Percentiles rank a stretch among this genome's conserved stretches.
Conservation (phyloP, 2,888 invertebrate genomes). For the Hipparchia sbordonii region DNA sequence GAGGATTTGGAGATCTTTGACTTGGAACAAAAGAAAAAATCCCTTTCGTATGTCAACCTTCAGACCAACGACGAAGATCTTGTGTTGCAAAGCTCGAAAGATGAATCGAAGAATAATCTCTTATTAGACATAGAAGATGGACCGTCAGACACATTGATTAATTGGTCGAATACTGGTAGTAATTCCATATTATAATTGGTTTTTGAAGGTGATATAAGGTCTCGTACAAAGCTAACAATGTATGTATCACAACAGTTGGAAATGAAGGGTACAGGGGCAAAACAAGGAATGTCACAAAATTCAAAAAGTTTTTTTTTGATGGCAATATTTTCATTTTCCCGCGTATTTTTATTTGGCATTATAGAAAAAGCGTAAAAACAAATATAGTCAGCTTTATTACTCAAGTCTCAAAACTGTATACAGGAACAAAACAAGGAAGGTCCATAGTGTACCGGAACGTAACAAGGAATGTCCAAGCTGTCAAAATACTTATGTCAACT, state of each 20-base stretch:
- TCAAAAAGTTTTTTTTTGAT: too few relatives aligned
- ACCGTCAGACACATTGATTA: slow-evolving; percentile 65
- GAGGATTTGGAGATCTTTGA: slow-evolving; percentile 79
- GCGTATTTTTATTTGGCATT: too few relatives aligned
- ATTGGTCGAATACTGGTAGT: slow-evolving; percentile 70
- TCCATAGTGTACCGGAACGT: too few relatives aligned
- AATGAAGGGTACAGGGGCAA: not conserved
- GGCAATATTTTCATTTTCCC: too few relatives aligned
- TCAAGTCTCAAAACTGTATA: too few relatives aligned
- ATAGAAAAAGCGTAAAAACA: too few relatives aligned
- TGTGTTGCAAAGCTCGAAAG: slow-evolving; percentile 54
- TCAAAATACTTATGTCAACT: too few relatives aligned
- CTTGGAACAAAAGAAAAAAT: slow-evolving; percentile 73
- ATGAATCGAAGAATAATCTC: slow-evolving; percentile 60
- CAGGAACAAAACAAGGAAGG: too few relatives aligned
- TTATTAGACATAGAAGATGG: slow-evolving; percentile 73
- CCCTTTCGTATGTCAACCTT: slow-evolving; percentile 72
- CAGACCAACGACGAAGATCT: slow-evolving; percentile 70
- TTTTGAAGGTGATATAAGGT: slow-evolving; percentile 24
- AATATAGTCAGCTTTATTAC: too few relatives aligned
- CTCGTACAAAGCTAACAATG: slow-evolving; percentile 12
- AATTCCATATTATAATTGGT: slow-evolving; percentile 69
- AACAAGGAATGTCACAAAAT: too few relatives aligned
- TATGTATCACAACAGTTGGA: not conserved
- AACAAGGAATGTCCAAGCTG: too few relatives aligned